Conservation (phyloP, 2,797 vertebrate genomes). For the Florisuga fusca region DNA sequence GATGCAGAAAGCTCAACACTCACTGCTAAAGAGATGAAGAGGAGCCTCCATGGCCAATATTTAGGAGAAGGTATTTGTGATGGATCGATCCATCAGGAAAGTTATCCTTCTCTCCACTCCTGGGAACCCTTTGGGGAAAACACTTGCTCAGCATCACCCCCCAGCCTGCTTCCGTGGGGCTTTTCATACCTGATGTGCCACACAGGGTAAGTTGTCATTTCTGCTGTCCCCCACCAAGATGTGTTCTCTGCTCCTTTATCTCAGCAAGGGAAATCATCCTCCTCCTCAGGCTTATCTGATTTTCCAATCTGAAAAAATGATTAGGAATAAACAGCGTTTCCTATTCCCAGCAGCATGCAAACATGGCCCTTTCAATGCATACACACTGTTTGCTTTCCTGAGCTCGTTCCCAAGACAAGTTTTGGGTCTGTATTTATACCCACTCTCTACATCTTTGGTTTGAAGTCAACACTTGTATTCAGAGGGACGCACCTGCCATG, state of each 20-base stretch:
- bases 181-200: not conserved
- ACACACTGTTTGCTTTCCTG: not conserved
- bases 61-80: slow-evolving; percentile 46
- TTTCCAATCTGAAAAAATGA: not conserved
- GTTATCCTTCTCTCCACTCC: not conserved
- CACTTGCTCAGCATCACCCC: not conserved
- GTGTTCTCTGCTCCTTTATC: not conserved
- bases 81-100: not conserved
- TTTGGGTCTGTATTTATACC: not conserved
- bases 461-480: not conserved
- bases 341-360: not conserved
- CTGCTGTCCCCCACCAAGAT: not conserved
- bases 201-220: not conserved
- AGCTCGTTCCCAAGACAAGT: not conserved
- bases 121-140: slow-evolving; percentile 23
- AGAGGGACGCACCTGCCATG: fast-evolving
- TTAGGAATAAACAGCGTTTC: not conserved
- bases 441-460: not conserved
- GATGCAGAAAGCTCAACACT: slow-evolving; percentile 41
- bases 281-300: not conserved
- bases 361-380: not conserved
- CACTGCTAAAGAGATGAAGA: slow-evolving; percentile 30
- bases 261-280: not conserved
- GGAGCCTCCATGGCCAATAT: not conserved
- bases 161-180: not conserved